phyloP scores from a whole-genome alignment of 1,140 invertebrate genomes.

The Lepidostoma basale region DNA sequence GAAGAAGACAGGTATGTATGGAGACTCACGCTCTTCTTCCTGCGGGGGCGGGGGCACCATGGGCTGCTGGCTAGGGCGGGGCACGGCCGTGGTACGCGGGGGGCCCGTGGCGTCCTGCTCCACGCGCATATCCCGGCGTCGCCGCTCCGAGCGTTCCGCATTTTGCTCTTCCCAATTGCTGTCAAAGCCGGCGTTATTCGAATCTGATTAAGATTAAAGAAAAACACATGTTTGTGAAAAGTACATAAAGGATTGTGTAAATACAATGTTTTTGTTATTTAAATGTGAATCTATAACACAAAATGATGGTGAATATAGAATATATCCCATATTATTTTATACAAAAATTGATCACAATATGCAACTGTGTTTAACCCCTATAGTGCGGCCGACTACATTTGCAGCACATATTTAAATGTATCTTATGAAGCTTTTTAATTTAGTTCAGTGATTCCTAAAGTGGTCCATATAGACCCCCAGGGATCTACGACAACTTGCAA shows the following conservation, averaged over 20 bases:
- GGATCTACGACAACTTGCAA: no score
- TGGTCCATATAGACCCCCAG: no score
- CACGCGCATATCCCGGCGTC: constrained; percentile 38
- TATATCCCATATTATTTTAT: no score
- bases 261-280: not conserved
- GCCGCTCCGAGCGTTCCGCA: constrained; percentile 27
- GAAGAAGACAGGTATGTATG: no score
- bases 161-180: constrained; percentile 37
- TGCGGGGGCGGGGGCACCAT: constrained; percentile 36
- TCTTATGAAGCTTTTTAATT: no score
- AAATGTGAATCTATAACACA: no score
- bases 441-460: no score
- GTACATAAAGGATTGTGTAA: no score
- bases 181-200: constrained; percentile 40
- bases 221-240: not conserved
- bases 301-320: no score
- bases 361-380: not conserved
- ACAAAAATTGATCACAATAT: no score
- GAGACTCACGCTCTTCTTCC: constrained; percentile 58
- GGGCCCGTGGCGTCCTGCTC: constrained; percentile 33
- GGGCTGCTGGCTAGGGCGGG: not conserved
- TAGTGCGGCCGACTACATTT: no score
- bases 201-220: not conserved
- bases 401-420: no score
- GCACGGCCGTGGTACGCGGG: constrained; percentile 30